Evolutionary conservation across 1,140 invertebrate genomes (phyloP).

Genomic region (Drosophila nigrodunni): DNA sequence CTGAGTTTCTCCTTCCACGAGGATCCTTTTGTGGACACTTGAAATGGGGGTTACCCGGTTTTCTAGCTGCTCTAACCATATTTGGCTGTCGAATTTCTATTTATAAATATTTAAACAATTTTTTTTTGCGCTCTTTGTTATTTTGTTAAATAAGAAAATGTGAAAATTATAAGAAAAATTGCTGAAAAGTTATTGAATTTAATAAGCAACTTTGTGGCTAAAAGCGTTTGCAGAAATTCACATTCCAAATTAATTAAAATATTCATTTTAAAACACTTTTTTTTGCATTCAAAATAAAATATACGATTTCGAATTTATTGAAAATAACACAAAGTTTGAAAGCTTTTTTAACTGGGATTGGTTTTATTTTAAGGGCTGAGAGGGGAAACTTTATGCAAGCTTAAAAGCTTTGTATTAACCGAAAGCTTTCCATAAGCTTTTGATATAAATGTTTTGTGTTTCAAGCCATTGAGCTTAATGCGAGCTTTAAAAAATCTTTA

Average conservation of each 20-base stretch:
- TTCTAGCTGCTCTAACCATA: no score
- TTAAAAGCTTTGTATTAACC: no score
- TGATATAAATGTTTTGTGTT: no score
- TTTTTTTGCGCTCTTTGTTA: conserved; percentile 8
- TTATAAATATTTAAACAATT: not conserved
- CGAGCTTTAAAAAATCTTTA: no score
- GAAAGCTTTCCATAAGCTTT: no score
- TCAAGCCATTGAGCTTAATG: no score
- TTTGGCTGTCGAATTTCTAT: conserved; percentile 17
- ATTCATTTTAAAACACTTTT: conserved; percentile 1
- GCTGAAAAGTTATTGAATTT: conserved; percentile 6
- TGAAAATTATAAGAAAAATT: conserved; percentile 14
- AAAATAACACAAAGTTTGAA: not conserved
- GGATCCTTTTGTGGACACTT: conserved; percentile 57
- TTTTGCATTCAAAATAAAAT: conserved; percentile 9
- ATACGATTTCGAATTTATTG: conserved; percentile 5
- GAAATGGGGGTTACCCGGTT: not conserved
- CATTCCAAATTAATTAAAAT: conserved; percentile 10
- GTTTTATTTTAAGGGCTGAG: no score
- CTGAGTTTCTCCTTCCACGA: conserved; percentile 75
- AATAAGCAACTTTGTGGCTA: conserved; percentile 8
- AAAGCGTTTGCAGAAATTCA: conserved; percentile 1
- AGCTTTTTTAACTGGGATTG: not conserved
- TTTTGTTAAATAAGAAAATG: conserved; percentile 9
- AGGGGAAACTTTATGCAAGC: no score